A percentile compares a stretch with the other conserved stretches of the same genome.
These are phyloP conservation scores for Drosophila kambysellisi DNA, from an alignment of 2,888 invertebrate species.

Conservation along the genomic window DNA sequence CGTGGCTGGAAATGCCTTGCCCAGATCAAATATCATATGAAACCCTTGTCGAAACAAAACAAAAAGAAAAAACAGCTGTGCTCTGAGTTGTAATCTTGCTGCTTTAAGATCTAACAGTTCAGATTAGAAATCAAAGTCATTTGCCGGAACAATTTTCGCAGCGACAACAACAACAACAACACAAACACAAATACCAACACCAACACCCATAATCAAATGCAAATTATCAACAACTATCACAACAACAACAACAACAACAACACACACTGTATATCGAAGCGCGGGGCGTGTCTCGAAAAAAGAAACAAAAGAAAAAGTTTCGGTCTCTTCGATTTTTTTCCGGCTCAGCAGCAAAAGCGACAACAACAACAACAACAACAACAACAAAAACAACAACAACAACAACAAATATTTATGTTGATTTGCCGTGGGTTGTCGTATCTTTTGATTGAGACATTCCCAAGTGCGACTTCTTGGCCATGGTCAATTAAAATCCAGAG, in stretches of 20 bases:
- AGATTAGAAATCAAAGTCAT: conserved; percentile 75
- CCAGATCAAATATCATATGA: conserved; percentile 63
- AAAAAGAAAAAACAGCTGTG: conserved; percentile 21
- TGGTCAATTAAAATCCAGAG: conserved; percentile 75
- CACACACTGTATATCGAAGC: conserved; percentile 23
- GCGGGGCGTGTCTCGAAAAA: conserved; percentile 64
- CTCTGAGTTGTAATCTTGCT: conserved; percentile 57
- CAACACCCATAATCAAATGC: conserved; percentile 72
- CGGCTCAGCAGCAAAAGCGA: conserved; percentile 37
- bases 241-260: conserved; percentile 35
- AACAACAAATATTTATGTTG: conserved; percentile 66
- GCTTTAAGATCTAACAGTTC: conserved; percentile 62
- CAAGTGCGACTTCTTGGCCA: conserved; percentile 80
- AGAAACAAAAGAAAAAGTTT: conserved; percentile 75
- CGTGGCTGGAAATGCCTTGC: conserved; percentile 10
- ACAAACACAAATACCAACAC: conserved; percentile 12
- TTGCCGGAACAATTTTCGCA: conserved; percentile 77
- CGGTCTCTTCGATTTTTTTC: conserved; percentile 59
- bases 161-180: conserved; percentile 47
- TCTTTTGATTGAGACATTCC: conserved; percentile 78
- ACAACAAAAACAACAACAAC: conserved; percentile 32
- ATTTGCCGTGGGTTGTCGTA: conserved; percentile 74
- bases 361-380: conserved; percentile 31
- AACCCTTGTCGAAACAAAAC: conserved; percentile 60
- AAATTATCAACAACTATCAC: conserved; percentile 68